Evolutionary conservation across 1,140 invertebrate species (phyloP), one percentile per base, ranked within the genome.

Genomic region (Sitodiplosis mosellana): DNA sequence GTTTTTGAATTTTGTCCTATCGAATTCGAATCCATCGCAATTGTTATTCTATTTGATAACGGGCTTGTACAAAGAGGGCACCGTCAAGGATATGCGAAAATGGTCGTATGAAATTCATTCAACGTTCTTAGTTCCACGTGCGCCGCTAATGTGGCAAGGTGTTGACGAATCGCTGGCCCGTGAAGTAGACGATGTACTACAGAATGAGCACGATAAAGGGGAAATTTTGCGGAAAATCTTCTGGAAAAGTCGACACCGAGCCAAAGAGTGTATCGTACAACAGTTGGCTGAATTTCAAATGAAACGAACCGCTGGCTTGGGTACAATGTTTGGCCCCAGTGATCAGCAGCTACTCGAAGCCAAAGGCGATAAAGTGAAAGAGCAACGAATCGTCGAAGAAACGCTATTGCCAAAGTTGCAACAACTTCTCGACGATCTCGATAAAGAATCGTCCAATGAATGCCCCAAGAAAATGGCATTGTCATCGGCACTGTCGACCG

Each of bases 101-200:
- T 97, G 91, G 91, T 91, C 91, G 22, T 96, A 95, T 69, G 92
- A 97, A 72, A 92, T 97, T 58, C 88, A 94, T 68, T 95, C 92
- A 47, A 91, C 86, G 58, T 97, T 96, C 71, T 70, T 96, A 49
- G 84, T 91, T 56, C 87, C 89, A 56, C 79, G 81, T 58, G 88
- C 90, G 54, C 85, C 87, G 41, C 65, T 94, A 54, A 78, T 80
- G 56, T 69, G 92, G 49, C 81, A 75, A 51, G 83, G 84, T 53
- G 81, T 88, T 40, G 87, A 89, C 57, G 87, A 91, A 20, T 53
- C 57, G 0, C 75, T 90, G 61, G 83, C 86, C 11, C 75, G 83
- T 51, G 86, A 91, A 69, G 88, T 92, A 43, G 87, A 91, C 58
- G 80, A 87, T 57, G 80, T 85, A 20, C 69, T 94, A 52, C 70